These are phyloP conservation scores for Mormyrus iriodes DNA, from an alignment of 2,113 vertebrate species.

Conservation along the genomic window DNA sequence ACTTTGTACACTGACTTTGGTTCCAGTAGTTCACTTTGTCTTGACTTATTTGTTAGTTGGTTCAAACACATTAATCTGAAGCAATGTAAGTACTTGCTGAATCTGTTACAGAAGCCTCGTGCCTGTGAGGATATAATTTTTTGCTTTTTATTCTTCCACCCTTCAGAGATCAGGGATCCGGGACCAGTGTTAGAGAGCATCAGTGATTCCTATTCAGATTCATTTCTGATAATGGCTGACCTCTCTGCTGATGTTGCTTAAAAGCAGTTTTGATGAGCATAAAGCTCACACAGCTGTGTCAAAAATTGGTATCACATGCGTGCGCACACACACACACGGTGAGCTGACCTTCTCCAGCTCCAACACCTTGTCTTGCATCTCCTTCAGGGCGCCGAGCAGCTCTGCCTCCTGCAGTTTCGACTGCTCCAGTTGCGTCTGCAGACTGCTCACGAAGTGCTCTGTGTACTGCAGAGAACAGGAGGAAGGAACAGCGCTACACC, in stretches of 20 bases:
- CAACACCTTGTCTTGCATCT: slow-evolving; percentile 73
- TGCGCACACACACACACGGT: not conserved
- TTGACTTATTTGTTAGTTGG: not conserved
- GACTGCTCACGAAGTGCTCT: slow-evolving; percentile 61
- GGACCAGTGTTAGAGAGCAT: no score
- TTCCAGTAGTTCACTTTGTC: not conserved
- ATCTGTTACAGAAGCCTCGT: not conserved
- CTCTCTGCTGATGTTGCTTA: not conserved
- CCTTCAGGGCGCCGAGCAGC: slow-evolving; percentile 60
- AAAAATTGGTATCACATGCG: not conserved
- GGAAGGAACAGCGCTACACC: not conserved
- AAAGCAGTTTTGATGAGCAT: not conserved
- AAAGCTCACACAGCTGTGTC: not conserved
- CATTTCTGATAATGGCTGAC: not conserved
- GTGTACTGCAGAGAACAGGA: slow-evolving; percentile 47
- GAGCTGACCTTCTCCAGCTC: slow-evolving; percentile 66
- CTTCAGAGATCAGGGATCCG: not conserved
- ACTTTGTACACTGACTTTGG: not conserved
- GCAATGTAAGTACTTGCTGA: not conserved
- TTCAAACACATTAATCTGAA: not conserved
- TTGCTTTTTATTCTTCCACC: not conserved
- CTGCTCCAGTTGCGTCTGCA: slow-evolving; percentile 66
- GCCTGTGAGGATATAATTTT: not conserved
- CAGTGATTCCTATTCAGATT: not conserved
- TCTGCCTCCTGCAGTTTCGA: slow-evolving; percentile 62